phyloP scores from a whole-genome alignment of 2,888 invertebrate genomes.

The Sympetrum striolatum region DNA sequence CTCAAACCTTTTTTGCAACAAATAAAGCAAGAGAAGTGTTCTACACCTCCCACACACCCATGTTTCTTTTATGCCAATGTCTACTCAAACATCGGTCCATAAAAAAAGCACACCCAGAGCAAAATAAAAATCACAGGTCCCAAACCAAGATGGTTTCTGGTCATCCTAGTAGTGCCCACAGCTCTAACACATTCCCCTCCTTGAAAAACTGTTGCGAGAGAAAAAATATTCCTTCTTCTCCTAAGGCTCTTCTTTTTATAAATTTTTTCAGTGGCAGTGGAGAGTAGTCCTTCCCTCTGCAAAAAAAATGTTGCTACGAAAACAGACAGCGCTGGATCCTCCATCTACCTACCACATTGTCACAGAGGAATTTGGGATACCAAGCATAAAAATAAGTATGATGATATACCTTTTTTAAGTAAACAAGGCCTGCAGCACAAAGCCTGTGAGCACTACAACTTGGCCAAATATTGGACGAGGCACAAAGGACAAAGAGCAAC shows the following conservation, averaged over 20 bases:
- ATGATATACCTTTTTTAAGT: constrained; percentile 34
- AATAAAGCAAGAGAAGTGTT: constrained; percentile 15
- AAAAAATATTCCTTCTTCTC: neutral
- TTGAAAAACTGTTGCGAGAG: neutral
- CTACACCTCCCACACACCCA: neutral
- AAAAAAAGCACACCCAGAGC: constrained; percentile 34
- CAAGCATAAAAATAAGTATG: constrained; percentile 32
- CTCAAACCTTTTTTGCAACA: constrained; percentile 30
- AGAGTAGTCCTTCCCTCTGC: constrained; percentile 32
- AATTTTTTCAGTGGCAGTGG: constrained; percentile 29
- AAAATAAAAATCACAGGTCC: constrained; percentile 18
- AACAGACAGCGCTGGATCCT: constrained; percentile 11
- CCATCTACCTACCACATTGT: constrained; percentile 16
- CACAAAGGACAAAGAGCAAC: neutral
- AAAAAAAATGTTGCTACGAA: constrained; percentile 18
- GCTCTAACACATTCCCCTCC: neutral
- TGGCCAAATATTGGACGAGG: neutral
- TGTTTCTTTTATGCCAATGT: constrained; percentile 23
- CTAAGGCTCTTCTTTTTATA: constrained; percentile 17
- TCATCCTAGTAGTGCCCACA: constrained; percentile 7
- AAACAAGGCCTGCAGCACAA: constrained; percentile 28
- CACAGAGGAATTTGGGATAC: constrained; percentile 29
- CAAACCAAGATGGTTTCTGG: constrained; percentile 17
- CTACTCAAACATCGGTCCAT: constrained; percentile 11
- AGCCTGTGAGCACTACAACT: constrained; percentile 20